Conservation (phyloP, 2,113 vertebrate genomes). For the Pseudopipra pipra region DNA sequence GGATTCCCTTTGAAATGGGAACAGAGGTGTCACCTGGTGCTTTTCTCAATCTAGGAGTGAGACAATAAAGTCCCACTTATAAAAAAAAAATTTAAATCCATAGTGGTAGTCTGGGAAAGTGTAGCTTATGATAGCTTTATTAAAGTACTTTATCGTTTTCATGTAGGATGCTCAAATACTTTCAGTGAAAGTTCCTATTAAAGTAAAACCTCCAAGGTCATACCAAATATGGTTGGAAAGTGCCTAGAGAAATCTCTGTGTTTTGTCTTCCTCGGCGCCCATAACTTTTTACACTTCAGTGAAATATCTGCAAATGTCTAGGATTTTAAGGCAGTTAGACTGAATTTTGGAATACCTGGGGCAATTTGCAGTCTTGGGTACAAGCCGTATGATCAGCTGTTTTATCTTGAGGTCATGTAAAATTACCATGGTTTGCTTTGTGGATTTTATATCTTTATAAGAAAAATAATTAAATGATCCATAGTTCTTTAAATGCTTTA, state of each 20-base stretch:
- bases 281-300: neutral
- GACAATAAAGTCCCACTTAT: neutral
- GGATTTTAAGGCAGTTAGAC: neutral
- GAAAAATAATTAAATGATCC: neutral
- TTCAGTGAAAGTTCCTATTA: neutral
- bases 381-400: neutral
- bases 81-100: neutral
- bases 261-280: neutral
- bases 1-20: neutral
- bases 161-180: neutral
- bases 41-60: neutral
- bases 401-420: neutral
- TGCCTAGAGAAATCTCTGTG: neutral
- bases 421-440: neutral
- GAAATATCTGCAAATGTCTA: neutral
- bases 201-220: neutral
- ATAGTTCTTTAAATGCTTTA: neutral
- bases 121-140: neutral
- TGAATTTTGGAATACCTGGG: neutral
- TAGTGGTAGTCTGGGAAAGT: neutral
- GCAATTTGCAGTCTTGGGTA: neutral
- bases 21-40: neutral
- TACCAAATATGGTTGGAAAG: neutral
- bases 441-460: neutral
- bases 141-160: neutral